Base-by-base conservation (phyloP, 1,140 invertebrate genomes). In the Hyposmocoma kahamanoa region DNA sequence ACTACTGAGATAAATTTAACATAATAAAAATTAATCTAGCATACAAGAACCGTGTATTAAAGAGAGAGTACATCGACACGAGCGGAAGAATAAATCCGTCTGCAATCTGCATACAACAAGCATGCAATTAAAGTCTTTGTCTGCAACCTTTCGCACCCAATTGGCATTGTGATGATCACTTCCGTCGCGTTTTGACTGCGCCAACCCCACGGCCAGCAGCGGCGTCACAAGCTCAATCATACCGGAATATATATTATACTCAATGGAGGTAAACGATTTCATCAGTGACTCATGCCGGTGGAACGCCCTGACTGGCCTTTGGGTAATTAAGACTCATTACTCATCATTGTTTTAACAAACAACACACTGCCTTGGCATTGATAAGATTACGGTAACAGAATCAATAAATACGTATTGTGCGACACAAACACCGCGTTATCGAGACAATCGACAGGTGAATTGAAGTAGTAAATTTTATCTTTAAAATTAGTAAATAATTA, bases 291-390 rank as follows among this genome's bases (percentile, higher is more conserved):
- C 76, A 82, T 52, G 34, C 20, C 47, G 41, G 54, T 72, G 72
- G 75, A 77, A 79, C 72, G 79, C 70, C 68, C 68, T 63, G 50
- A 46, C 64, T 51, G 66, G 64, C 64, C 63, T 62, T 66, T 72
- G 42, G 56, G 62, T 75, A 71, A 81, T 78, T 76, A 78, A 56
- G 59, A 61, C 54, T 74, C 59, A 62, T 80, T 76, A 78, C 65
- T 75, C 78, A 80, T 74, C 63, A 50, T 62, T 54, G 56, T 43
- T 54, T 66, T 67, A 77, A 72, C 66, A 69, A 54, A 63, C 56
- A 67, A 76, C 69, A 67, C 73, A 47, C 45, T 41, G 19, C 26
- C 47, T 26, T 22, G 9, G 30, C 39, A 47, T 46, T 70, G 69
- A 77, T 75, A 72, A 69, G 62, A 66, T 69, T 56, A 65, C 56